Percentiles rank a stretch among this genome's conserved stretches.
Evolutionary conservation across 2,888 invertebrate species (phyloP).

Genomic region (Watsonalla binaria): DNA sequence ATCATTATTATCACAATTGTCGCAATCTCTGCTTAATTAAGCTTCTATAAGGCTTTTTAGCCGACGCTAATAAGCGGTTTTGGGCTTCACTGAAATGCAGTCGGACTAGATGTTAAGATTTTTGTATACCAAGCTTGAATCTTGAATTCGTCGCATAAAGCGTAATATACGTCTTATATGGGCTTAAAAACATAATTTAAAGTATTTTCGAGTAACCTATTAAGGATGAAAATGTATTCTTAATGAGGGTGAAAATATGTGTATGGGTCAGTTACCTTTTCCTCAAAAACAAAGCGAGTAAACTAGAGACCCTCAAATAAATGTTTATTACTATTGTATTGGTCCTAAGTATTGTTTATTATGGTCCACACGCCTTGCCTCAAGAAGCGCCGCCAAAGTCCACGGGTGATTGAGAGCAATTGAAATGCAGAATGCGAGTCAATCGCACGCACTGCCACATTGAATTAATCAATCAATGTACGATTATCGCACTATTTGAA

Average conservation of each 20-base stretch:
- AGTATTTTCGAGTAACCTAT: too few relatives aligned
- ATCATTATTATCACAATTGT: conserved; percentile 15
- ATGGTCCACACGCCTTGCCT: not conserved
- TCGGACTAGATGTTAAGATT: conserved; percentile 7
- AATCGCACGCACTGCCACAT: conserved; percentile 24
- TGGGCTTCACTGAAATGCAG: conserved; percentile 13
- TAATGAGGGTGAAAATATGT: too few relatives aligned
- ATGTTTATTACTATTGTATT: not conserved
- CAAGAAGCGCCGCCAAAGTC: conserved; percentile 24
- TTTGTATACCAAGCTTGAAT: conserved; percentile 4
- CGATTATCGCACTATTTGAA: conserved; percentile 5
- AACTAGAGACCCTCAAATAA: not conserved
- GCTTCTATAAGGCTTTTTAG: conserved; percentile 8
- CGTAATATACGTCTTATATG: too few relatives aligned
- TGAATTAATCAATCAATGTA: conserved; percentile 36
- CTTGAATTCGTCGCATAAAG: not conserved
- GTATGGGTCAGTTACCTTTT: too few relatives aligned
- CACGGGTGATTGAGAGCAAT: conserved; percentile 25
- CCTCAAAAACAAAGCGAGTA: not conserved
- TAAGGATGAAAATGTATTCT: too few relatives aligned
- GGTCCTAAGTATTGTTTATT: not conserved
- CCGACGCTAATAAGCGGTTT: conserved; percentile 10
- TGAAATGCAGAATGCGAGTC: conserved; percentile 32
- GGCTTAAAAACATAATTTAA: too few relatives aligned
- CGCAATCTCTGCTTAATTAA: conserved; percentile 23